Evolutionary conservation across 1,140 invertebrate genomes (phyloP), one percentile per base, ranked within the genome.

Genomic region (Drosophila pectinifera): DNA sequence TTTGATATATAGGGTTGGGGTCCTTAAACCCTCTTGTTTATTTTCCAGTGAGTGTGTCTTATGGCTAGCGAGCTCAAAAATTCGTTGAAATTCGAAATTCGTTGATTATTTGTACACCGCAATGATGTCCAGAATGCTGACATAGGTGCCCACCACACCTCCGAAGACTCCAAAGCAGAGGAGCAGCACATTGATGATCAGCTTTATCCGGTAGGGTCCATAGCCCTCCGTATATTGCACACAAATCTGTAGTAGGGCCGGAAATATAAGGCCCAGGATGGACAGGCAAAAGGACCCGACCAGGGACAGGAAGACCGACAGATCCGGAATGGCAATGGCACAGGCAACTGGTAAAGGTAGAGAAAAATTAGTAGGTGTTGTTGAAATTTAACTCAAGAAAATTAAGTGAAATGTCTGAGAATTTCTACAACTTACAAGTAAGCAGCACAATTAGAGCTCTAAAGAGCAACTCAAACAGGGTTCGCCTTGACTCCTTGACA

Each of bases 241-340:
- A 42, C 90, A 92, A 11, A 92, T 90, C 67, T 91, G 84, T 2
- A 99, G 96, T 24, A 98, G 91, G 0, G 98, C 96, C 1, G 98
- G 98, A 85, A 98, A 97, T 78, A 99, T 97, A 0, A 99, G 94
- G 1, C 98, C 98, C 13, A 99, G 93, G 24, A 97, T 96, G 2
- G 97, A 97, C 6, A 98, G 94, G 69, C 96, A 97, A 13, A 99
- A 95, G 58, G 94, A 94, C 26, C 98, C 98, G 11, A 99, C 96
- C 6, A 99, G 93, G 0, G 98, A 97, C 26, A 99, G 99, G 81
- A 99, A 96, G 0, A 98, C 95, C 7, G 97, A 97, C 5, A 99
- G 93, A 88, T 98, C 95, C 0, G 98, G 97, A 48, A 99, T 95
- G 3, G 95, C 94, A 8, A 97, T 94, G 3, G 98, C 98, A 46